Evolutionary conservation across 2,113 vertebrate genomes (phyloP).

Genomic region (Melanocharis versteri): DNA sequence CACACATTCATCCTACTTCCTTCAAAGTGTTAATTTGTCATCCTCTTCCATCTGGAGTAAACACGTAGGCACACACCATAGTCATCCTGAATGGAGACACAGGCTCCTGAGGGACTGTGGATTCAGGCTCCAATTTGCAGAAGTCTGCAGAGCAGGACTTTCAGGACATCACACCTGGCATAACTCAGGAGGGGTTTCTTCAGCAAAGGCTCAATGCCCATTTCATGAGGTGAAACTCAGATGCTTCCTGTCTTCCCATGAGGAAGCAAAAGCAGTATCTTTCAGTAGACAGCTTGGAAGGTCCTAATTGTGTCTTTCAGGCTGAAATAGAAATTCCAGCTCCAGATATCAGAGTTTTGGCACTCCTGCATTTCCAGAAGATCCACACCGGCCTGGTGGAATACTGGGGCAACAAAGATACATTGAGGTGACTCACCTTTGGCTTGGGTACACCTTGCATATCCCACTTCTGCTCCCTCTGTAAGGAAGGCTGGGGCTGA

Average conservation of each 20-base stretch:
- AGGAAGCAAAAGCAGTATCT: not conserved
- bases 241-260: not conserved
- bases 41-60: not conserved
- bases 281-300: not conserved
- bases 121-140: not conserved
- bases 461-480: not conserved
- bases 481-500: not conserved
- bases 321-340: not conserved
- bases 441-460: not conserved
- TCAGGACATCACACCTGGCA: not conserved
- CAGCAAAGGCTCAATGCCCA: not conserved
- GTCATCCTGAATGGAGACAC: conserved; percentile 31
- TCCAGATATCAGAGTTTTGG: not conserved
- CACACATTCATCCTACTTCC: not conserved
- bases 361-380: not conserved
- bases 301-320: not conserved
- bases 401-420: not conserved
- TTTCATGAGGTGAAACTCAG: not conserved
- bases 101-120: not conserved
- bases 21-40: conserved; percentile 51
- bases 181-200: not conserved
- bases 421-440: not conserved
- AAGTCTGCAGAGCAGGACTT: not conserved
- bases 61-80: not conserved
- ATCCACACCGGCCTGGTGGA: not conserved